Evolutionary conservation across 2,888 invertebrate genomes (phyloP).

Genomic region (Tetramorium bicarinatum): DNA sequence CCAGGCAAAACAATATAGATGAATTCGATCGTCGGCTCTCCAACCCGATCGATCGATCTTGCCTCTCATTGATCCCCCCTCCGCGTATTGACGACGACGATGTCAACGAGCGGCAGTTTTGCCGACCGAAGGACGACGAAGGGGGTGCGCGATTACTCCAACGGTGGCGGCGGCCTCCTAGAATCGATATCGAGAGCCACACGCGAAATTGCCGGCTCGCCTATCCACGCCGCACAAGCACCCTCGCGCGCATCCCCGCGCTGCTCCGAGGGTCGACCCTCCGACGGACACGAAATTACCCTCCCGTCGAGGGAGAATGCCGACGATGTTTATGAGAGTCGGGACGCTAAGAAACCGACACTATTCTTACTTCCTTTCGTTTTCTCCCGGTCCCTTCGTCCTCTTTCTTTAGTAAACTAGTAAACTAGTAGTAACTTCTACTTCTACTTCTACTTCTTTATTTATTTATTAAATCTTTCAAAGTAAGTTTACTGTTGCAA

Average conservation of each 20-base stretch:
- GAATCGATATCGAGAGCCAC: constrained; percentile 71
- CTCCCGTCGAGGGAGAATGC: background rate
- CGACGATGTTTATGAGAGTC: constrained; percentile 23
- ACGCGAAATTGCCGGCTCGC: constrained; percentile 58
- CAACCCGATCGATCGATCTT: constrained; percentile 31
- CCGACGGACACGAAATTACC: constrained; percentile 45
- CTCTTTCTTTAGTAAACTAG: background rate
- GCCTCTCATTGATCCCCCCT: constrained; percentile 39
- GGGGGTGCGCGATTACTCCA: constrained; percentile 40
- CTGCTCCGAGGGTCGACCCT: constrained; percentile 46
- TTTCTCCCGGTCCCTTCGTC: too few species aligned
- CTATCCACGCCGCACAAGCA: constrained; percentile 53
- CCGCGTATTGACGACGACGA: constrained; percentile 25
- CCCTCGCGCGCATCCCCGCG: constrained; percentile 53
- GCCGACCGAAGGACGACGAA: constrained; percentile 56
- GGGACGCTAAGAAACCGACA: constrained; percentile 13
- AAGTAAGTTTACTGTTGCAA: background rate
- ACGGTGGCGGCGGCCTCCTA: constrained; percentile 59
- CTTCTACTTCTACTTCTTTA: background rate
- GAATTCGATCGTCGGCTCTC: constrained; percentile 1
- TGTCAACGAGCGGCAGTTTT: constrained; percentile 42
- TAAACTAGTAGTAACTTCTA: background rate
- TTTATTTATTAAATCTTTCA: background rate
- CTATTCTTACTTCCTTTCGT: background rate
- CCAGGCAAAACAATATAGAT: background rate